Base-by-base conservation (phyloP, 2,888 invertebrate genomes). In the Thelaira solivaga region DNA sequence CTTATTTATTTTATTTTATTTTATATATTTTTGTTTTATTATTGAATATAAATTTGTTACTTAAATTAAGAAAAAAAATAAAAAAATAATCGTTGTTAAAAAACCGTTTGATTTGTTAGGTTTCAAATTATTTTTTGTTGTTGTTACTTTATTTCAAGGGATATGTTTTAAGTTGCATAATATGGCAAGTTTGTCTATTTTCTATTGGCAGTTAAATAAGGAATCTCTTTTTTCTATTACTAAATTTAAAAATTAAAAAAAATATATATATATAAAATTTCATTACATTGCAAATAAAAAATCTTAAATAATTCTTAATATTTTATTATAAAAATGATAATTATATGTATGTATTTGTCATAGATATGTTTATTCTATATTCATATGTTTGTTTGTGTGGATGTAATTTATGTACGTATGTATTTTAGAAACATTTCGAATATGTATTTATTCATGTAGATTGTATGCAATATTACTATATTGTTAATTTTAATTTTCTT, bases 351-450 rank as follows among this genome's bases (percentile, higher is more conserved):
- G 62, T 11, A 36, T 29, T 29, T 47, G 47, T 34, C 24, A 22
- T 43, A 67, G 74, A 75, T 72, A 76, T 79, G 74, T 72, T 75
- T 74, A 79, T 79, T 79, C 76, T 65, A 59, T 74, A 65, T 53
- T 16, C 43, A n/a, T n/a, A n/a, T n/a, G n/a, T n/a, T n/a, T n/a
- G n/a, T n/a, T n/a, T n/a, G n/a, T n/a, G n/a, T n/a, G n/a, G n/a
- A n/a, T n/a, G n/a, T n/a, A n/a, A n/a, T n/a, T n/a, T n/a, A n/a
- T n/a, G n/a, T n/a, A n/a, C 13, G 29, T 64, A 8, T 39, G 11
- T 11, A 4, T 51, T 67, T 29, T 24, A 49, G 61, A 26, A 77
- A 57, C 10, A 34, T 39, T 68, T 16, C 36, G 47, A 64, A 59
- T 62, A 47, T 75, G 36, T 62, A 11, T n/a, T n/a, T n/a, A n/a